These are phyloP conservation scores for Calonectris borealis DNA, from an alignment of 2,113 vertebrate species.

Conservation along the genomic window DNA sequence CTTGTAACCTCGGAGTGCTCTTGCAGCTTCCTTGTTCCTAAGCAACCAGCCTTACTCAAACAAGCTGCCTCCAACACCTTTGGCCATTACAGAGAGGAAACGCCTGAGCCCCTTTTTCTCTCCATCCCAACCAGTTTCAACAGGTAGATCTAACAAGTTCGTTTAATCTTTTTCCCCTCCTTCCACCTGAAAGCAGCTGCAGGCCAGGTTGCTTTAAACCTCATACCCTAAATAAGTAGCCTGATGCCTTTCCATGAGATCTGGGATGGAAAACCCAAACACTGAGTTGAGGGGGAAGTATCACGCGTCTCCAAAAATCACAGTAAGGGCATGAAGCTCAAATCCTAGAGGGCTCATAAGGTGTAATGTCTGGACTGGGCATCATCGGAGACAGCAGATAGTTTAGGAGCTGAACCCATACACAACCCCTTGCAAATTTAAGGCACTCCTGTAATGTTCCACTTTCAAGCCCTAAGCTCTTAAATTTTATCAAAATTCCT, in stretches of 20 bases:
- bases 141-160: not conserved
- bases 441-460: not conserved
- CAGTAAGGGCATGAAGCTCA: not conserved
- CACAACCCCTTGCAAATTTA: not conserved
- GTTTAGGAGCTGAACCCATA: not conserved
- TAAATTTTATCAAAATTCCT: not conserved
- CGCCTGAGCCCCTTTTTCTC: not conserved
- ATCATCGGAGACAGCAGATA: not conserved
- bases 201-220: not conserved
- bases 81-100: not conserved
- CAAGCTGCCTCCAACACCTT: not conserved
- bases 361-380: not conserved
- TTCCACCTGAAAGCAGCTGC: not conserved
- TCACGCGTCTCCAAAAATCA: not conserved
- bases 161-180: not conserved
- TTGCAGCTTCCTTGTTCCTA: constrained; percentile 8
- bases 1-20: not conserved
- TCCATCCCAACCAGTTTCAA: constrained; percentile 3
- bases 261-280: not conserved
- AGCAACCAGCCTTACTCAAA: constrained; percentile 18
- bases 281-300: not conserved
- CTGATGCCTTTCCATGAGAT: not conserved
- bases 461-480: not conserved
- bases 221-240: not conserved
- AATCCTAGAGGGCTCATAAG: not conserved